Conservation (phyloP, 2,888 invertebrate genomes). For the Cephonodes hylas region DNA sequence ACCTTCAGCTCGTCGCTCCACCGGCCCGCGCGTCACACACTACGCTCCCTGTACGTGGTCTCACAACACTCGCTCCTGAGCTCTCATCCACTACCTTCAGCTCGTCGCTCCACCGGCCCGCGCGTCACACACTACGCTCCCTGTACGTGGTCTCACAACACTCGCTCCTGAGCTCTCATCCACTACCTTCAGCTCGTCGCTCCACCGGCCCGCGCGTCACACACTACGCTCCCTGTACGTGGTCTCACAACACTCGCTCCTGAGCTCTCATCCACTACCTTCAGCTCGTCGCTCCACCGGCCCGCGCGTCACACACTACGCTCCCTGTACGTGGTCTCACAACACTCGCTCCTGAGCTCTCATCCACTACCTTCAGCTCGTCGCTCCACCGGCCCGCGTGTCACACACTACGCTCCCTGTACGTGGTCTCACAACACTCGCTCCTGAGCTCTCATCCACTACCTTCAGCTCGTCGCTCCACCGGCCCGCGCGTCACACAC, state of each 20-base stretch:
- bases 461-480: not conserved
- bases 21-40: not conserved
- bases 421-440: no score
- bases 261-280: not conserved
- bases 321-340: not conserved
- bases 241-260: constrained; percentile 1
- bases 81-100: not conserved
- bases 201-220: not conserved
- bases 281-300: not conserved
- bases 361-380: not conserved
- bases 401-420: not conserved
- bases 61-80: not conserved
- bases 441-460: constrained; percentile 5
- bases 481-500: not conserved
- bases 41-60: not conserved
- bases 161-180: constrained; percentile 4
- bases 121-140: not conserved
- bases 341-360: not conserved
- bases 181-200: not conserved
- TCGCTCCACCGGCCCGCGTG: not conserved
- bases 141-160: no score
- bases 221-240: constrained; percentile 1
- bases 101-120: not conserved
- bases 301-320: not conserved
- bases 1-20: not conserved